These are phyloP conservation scores for Nephrotoma guestfalica DNA, from an alignment of 2,888 invertebrate species.

Conservation along the genomic window DNA sequence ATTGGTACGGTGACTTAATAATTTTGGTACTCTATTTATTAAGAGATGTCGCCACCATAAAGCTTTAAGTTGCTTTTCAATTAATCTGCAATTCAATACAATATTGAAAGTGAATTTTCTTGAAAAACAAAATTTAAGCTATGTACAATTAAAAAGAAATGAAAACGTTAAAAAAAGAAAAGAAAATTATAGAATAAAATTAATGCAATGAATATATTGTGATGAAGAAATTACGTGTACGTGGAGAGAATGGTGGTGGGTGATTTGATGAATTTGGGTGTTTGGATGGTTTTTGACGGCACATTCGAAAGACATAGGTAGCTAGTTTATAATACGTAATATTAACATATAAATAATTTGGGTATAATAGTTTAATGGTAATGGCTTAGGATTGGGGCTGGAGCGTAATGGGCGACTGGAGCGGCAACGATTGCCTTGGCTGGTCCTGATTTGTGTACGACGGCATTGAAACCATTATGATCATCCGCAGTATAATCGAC, in stretches of 20 bases:
- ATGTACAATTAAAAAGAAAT: not conserved
- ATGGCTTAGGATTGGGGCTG: constrained; percentile 28
- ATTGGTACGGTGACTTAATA: not conserved
- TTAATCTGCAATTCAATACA: not conserved
- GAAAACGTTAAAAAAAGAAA: not conserved
- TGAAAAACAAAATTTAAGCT: not conserved
- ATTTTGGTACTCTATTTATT: not conserved
- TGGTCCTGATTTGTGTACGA: constrained; percentile 50
- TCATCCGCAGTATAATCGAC: constrained; percentile 56
- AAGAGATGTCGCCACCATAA: not conserved
- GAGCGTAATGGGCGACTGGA: constrained; percentile 33
- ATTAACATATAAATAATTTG: not conserved
- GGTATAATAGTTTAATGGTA: constrained; percentile 15
- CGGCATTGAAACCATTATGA: constrained; percentile 55
- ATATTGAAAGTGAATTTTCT: not conserved
- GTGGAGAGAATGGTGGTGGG: not conserved
- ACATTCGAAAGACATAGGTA: not conserved
- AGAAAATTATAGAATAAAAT: not conserved
- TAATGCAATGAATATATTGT: not conserved
- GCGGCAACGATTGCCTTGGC: constrained; percentile 30
- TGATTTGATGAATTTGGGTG: not conserved
- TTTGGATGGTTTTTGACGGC: not conserved
- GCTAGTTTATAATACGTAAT: not conserved
- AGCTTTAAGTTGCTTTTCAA: not conserved
- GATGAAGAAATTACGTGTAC: not conserved